Conservation (phyloP, 2,888 invertebrate genomes). For the Stenichneumon culpator region DNA sequence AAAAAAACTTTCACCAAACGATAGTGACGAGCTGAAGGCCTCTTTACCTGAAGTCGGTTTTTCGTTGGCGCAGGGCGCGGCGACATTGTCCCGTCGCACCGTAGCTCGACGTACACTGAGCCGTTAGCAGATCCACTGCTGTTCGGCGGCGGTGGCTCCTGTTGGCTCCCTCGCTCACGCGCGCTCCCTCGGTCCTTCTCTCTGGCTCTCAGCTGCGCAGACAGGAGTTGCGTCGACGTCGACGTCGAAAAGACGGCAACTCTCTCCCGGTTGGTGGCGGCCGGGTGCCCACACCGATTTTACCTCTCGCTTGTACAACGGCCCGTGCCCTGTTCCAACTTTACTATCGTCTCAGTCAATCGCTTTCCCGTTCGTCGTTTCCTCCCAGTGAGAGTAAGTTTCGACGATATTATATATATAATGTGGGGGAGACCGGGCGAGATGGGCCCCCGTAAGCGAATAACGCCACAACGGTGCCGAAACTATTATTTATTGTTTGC, state of each 20-base stretch:
- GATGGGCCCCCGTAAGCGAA: too few relatives aligned
- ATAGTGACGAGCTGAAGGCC: not conserved
- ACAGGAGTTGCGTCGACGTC: slow-evolving; percentile 83
- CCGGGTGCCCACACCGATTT: slow-evolving; percentile 42
- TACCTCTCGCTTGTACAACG: slow-evolving; percentile 48
- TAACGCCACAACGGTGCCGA: too few relatives aligned
- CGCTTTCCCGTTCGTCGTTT: slow-evolving; percentile 5
- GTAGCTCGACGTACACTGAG: slow-evolving; percentile 84
- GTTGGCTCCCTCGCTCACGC: slow-evolving; percentile 46
- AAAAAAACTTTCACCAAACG: not conserved
- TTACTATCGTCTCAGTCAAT: slow-evolving; percentile 17
- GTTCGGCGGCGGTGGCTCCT: slow-evolving; percentile 56
- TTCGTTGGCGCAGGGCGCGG: slow-evolving; percentile 82
- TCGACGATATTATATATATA: not conserved
- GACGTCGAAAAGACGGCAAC: slow-evolving; percentile 82
- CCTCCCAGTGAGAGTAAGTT: not conserved
- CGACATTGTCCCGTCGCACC: slow-evolving; percentile 84
- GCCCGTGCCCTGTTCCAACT: slow-evolving; percentile 7
- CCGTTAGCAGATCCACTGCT: slow-evolving; percentile 65
- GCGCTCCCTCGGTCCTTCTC: slow-evolving; percentile 43
- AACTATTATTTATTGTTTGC: too few relatives aligned
- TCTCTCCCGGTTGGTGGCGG: slow-evolving; percentile 52
- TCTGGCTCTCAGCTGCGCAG: slow-evolving; percentile 76
- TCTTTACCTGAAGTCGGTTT: slow-evolving; percentile 82
- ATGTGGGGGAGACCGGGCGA: too few relatives aligned